A percentile compares a stretch with the other conserved stretches of the same genome.
Evolutionary conservation across 1,140 invertebrate species (phyloP).

Genomic region (Odontomachus brunneus): DNA sequence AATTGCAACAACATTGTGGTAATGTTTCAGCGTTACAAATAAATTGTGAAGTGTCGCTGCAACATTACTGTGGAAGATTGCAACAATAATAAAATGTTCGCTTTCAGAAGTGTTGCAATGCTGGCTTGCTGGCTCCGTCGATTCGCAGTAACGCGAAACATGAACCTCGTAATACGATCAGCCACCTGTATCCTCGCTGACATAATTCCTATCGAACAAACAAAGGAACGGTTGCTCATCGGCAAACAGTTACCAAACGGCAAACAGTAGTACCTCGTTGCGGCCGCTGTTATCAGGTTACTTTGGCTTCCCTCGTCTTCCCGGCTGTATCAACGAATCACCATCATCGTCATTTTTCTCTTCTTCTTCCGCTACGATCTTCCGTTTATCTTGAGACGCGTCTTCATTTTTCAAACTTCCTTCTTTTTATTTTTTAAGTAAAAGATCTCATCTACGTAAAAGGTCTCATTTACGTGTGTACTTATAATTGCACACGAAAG

Average conservation of each 20-base stretch:
- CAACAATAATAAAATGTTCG: too few relatives aligned
- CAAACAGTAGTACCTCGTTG: constrained; percentile 15
- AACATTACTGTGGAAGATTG: too few relatives aligned
- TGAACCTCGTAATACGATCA: constrained; percentile 30
- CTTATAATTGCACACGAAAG: neutral
- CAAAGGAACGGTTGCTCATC: constrained; percentile 59
- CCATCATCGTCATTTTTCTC: neutral
- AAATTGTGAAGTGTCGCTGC: too few relatives aligned
- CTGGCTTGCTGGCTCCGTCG: neutral
- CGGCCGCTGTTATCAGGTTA: constrained; percentile 19
- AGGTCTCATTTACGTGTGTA: neutral
- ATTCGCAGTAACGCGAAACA: constrained; percentile 5
- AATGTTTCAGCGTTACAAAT: too few relatives aligned
- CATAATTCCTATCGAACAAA: constrained; percentile 78
- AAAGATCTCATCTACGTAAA: neutral
- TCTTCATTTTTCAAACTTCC: neutral
- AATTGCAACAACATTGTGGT: too few relatives aligned
- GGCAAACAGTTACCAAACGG: constrained; percentile 55
- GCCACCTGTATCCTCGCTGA: constrained; percentile 43
- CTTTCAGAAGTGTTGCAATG: too few relatives aligned
- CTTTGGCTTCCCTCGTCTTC: neutral
- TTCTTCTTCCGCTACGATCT: neutral
- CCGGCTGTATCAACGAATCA: neutral
- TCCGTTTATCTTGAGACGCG: neutral
- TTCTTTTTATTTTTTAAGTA: neutral